A percentile compares a stretch with the other conserved stretches of the same genome.
phyloP scores from a whole-genome alignment of 1,140 invertebrate species.

The Parapsyche elsis region DNA sequence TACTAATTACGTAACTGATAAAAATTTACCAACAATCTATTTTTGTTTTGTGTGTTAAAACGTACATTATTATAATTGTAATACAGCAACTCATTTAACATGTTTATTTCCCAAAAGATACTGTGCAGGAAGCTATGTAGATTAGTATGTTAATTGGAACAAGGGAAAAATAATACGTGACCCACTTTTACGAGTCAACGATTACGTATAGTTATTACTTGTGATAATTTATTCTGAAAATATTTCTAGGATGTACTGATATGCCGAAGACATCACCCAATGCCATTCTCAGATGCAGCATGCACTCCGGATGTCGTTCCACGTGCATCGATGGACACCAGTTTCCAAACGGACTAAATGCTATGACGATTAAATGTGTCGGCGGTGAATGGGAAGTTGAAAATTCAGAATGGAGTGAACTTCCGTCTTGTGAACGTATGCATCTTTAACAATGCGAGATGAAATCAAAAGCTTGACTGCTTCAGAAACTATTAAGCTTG shows the following conservation, averaged over 20 bases:
- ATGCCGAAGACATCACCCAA: conserved; percentile 62
- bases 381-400: conserved; percentile 69
- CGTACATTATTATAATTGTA: no score
- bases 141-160: neutral
- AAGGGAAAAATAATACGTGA: neutral
- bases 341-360: conserved; percentile 70
- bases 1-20: no score
- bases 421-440: conserved; percentile 75
- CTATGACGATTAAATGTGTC: conserved; percentile 68
- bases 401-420: conserved; percentile 63
- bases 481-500: no score
- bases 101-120: no score
- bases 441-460: neutral
- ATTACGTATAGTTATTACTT: no score
- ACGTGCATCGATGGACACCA: conserved; percentile 68
- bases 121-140: no score
- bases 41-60: no score
- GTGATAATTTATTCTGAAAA: no score
- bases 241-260: conserved; percentile 57
- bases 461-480: no score
- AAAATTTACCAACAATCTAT: no score
- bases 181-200: no score
- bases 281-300: conserved; percentile 62
- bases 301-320: conserved; percentile 67
- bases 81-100: no score